Evolutionary conservation across 2,888 invertebrate species (phyloP).

Genomic region (Odiellus spinosus): DNA sequence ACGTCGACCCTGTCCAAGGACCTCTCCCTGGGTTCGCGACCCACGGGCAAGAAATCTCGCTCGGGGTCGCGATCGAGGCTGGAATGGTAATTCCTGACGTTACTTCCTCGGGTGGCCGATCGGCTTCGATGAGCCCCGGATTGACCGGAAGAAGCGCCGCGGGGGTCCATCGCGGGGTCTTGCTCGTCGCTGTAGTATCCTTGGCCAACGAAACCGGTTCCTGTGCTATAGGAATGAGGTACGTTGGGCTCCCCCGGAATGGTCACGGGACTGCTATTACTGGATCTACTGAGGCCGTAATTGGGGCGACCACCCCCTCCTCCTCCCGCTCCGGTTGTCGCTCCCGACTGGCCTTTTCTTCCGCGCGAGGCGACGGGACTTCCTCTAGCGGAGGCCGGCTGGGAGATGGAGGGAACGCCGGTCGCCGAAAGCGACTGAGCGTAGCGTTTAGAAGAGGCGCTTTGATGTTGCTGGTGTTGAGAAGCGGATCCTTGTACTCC

Average conservation of each 20-base stretch:
- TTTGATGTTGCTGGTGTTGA: too few relatives aligned
- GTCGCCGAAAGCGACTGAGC: background rate
- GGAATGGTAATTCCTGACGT: conserved; percentile 25
- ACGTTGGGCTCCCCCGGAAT: conserved; percentile 15
- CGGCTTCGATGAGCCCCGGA: conserved; percentile 14
- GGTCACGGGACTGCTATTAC: conserved; percentile 19
- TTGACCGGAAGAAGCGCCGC: conserved; percentile 6
- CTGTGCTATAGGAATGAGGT: conserved; percentile 17
- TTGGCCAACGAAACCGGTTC: conserved; percentile 15
- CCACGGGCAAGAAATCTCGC: conserved; percentile 68
- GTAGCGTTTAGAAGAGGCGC: background rate
- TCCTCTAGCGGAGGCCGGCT: conserved; percentile 17
- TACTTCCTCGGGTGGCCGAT: conserved; percentile 14
- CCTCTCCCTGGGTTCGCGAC: conserved; percentile 44
- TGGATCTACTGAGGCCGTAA: conserved; percentile 19
- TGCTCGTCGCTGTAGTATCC: conserved; percentile 19
- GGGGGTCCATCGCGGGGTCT: conserved; percentile 17
- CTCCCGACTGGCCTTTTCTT: background rate
- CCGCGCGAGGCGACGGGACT: conserved; percentile 15
- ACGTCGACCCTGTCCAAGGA: conserved; percentile 39
- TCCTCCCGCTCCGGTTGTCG: background rate
- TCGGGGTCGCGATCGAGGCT: conserved; percentile 51
- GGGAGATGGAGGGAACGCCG: conserved; percentile 16
- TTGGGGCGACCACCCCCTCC: conserved; percentile 9
- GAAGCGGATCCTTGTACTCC: background rate